Conservation (phyloP, 2,113 vertebrate species). For the Litocranius walleri region DNA sequence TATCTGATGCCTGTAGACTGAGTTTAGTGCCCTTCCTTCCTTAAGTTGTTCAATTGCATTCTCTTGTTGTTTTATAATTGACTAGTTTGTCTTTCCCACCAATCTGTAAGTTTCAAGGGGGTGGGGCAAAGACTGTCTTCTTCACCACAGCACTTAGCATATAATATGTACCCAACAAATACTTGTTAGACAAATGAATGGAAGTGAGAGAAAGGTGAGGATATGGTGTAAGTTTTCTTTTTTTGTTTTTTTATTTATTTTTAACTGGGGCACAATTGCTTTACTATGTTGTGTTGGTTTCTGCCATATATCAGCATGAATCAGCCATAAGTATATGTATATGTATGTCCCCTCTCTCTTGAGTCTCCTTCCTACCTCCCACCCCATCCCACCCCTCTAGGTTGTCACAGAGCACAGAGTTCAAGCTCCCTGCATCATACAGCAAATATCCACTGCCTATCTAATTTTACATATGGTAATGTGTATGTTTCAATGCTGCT, state of each 20-base stretch:
- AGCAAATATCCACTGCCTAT: neutral
- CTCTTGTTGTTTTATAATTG: neutral
- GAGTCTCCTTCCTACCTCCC: neutral
- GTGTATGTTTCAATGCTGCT: neutral
- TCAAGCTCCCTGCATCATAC: neutral
- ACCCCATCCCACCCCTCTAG: neutral
- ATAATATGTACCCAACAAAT: neutral
- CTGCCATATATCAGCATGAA: neutral
- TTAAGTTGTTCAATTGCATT: neutral
- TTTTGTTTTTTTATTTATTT: neutral
- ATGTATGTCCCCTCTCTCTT: neutral
- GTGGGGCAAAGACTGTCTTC: neutral
- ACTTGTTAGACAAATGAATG: neutral
- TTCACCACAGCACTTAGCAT: neutral
- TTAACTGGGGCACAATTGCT: neutral
- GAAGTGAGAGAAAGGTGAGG: neutral
- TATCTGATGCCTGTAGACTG: neutral
- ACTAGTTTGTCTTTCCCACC: neutral
- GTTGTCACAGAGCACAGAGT: neutral
- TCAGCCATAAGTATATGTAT: neutral
- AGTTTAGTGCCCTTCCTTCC: neutral
- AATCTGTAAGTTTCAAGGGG: neutral
- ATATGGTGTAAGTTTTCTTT: neutral
- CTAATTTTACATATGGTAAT: neutral
- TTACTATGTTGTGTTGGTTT: neutral